Evolutionary conservation across 2,797 vertebrate species (phyloP).

Genomic region (Hoplostethus atlanticus): DNA sequence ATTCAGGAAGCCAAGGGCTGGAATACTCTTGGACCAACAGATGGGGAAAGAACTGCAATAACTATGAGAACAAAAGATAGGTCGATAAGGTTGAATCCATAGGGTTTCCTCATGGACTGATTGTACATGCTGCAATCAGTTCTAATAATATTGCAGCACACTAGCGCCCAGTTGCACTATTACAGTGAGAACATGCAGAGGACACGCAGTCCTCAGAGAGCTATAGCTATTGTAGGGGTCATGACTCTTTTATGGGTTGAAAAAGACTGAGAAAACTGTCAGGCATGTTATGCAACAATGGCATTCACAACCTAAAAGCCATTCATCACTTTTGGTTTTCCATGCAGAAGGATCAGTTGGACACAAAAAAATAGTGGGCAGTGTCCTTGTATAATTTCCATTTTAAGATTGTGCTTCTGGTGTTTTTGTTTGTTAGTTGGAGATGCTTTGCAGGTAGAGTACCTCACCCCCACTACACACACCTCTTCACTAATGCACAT

Average conservation of each 20-base stretch:
- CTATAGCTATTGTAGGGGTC: constrained; percentile 1
- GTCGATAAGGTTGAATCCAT: constrained; percentile 1
- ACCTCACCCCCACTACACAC: constrained; percentile 10
- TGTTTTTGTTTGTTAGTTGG: background rate
- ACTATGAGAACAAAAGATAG: constrained; percentile 3
- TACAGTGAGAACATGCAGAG: constrained; percentile 6
- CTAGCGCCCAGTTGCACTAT: background rate
- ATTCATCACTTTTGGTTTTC: background rate
- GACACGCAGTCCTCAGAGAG: constrained; percentile 6
- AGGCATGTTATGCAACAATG: background rate
- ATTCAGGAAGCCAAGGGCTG: constrained; percentile 29
- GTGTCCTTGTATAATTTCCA: background rate
- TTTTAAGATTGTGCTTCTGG: background rate
- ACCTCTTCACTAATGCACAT: constrained; percentile 66
- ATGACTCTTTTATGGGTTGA: constrained; percentile 28
- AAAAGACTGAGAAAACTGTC: constrained; percentile 1
- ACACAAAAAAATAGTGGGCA: background rate
- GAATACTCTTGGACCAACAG: constrained; percentile 4
- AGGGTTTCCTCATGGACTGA: background rate
- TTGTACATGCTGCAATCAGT: constrained; percentile 4
- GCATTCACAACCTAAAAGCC: background rate
- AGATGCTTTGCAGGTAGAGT: background rate
- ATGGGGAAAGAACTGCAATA: constrained; percentile 1
- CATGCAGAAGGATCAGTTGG: background rate
- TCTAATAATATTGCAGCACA: background rate